Conservation (phyloP, 2,888 invertebrate genomes). For the Pseudanteris insignis region DNA sequence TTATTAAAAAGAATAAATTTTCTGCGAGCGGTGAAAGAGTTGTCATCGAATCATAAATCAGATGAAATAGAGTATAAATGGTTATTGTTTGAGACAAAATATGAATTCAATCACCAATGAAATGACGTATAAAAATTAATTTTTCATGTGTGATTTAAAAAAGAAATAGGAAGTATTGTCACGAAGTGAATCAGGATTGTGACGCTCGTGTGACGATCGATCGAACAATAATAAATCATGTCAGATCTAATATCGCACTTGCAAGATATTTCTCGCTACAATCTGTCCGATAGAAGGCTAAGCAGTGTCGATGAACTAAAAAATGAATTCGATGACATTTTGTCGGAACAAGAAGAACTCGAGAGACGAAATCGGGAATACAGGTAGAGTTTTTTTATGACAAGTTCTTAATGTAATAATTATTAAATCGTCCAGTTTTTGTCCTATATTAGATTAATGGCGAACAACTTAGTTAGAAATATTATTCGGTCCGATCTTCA, state of each 20-base stretch:
- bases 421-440: too few species aligned
- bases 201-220: background rate
- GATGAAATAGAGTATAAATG: too few species aligned
- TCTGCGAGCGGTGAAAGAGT: too few species aligned
- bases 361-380: slow-evolving; percentile 32
- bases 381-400: slow-evolving; percentile 27
- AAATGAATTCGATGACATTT: slow-evolving; percentile 33
- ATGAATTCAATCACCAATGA: too few species aligned
- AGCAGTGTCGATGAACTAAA: slow-evolving; percentile 36
- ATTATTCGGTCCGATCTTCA: too few species aligned
- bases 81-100: too few species aligned
- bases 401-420: too few species aligned
- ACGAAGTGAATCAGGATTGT: background rate
- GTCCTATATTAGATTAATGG: too few species aligned
- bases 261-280: slow-evolving; percentile 25
- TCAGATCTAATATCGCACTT: slow-evolving; percentile 27
- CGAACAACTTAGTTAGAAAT: too few species aligned
- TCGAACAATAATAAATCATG: slow-evolving; percentile 21
- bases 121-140: background rate
- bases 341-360: slow-evolving; percentile 29
- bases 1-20: too few species aligned
- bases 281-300: slow-evolving; percentile 29
- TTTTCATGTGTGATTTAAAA: background rate
- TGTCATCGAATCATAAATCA: too few species aligned
- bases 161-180: background rate